Percentiles rank a stretch among this genome's conserved stretches.
These are phyloP conservation scores for Nymphalis c-album DNA, from an alignment of 2,888 invertebrate species.

Conservation along the genomic window DNA sequence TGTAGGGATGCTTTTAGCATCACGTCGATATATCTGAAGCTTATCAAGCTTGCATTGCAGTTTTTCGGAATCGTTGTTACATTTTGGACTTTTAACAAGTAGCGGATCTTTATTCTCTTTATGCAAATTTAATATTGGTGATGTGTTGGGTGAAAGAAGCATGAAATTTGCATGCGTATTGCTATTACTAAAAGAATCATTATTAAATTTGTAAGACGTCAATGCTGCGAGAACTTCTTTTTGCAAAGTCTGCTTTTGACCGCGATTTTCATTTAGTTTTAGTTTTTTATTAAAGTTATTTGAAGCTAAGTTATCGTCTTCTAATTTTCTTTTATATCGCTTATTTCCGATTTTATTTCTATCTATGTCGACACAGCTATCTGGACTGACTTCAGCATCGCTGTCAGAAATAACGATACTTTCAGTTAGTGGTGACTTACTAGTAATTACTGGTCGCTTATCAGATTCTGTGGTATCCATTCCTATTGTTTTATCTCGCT, in stretches of 20 bases:
- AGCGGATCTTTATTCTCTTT: conserved; percentile 57
- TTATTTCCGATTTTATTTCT: conserved; percentile 8
- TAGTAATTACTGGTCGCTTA: conserved; percentile 23
- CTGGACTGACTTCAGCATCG: conserved; percentile 56
- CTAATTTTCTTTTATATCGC: conserved; percentile 50
- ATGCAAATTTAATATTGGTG: conserved; percentile 47
- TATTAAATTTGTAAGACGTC: conserved; percentile 50
- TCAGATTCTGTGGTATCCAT: conserved; percentile 20
- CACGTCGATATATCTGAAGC: conserved; percentile 61
- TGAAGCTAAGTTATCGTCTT: conserved; percentile 54
- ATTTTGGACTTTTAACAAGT: conserved; percentile 21
- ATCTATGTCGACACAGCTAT: conserved; percentile 44
- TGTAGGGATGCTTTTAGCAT: conserved; percentile 49
- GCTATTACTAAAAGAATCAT: conserved; percentile 42
- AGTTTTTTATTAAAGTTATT: conserved; percentile 69
- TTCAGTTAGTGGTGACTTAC: conserved; percentile 19
- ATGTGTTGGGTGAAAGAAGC: conserved; percentile 46
- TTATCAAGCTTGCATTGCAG: conserved; percentile 49
- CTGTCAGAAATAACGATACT: conserved; percentile 63
- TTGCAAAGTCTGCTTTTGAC: conserved; percentile 54
- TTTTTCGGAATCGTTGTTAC: conserved; percentile 36
- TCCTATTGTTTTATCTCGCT: conserved; percentile 52
- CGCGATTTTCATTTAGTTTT: conserved; percentile 49
- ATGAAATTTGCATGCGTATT: conserved; percentile 49
- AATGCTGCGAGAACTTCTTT: conserved; percentile 63